phyloP scores from a whole-genome alignment of 1,140 invertebrate species.

The Periplaneta americana region DNA sequence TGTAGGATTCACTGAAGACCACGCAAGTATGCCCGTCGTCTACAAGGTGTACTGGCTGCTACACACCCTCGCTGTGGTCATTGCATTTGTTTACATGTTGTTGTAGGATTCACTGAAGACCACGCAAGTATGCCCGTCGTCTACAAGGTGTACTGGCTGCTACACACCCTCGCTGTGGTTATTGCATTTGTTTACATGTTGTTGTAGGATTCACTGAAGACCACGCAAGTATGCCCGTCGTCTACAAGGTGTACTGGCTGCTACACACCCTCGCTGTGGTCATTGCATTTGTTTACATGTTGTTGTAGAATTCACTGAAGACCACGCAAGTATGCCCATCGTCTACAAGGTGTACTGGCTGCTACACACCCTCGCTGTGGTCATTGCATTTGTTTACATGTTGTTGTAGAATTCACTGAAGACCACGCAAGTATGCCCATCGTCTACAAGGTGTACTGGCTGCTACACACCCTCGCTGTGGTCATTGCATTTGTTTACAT shows the following conservation, averaged over 20 bases:
- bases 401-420: not conserved
- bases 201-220: not conserved
- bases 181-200: constrained; percentile 53
- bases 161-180: constrained; percentile 50
- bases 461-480: constrained; percentile 49
- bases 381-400: constrained; percentile 51
- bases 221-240: not conserved
- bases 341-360: constrained; percentile 56
- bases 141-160: constrained; percentile 55
- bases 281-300: constrained; percentile 51
- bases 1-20: not conserved
- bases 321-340: not conserved
- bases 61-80: constrained; percentile 48
- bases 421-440: not conserved
- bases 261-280: constrained; percentile 50
- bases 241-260: constrained; percentile 56
- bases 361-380: constrained; percentile 48
- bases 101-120: not conserved
- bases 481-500: constrained; percentile 52
- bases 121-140: constrained; percentile 14
- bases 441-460: constrained; percentile 54
- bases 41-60: constrained; percentile 57
- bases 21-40: constrained; percentile 14
- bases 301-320: not conserved
- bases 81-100: constrained; percentile 52